Base-by-base conservation (phyloP, 2,797 vertebrate genomes). In the Enteromius afrohamiltoni region DNA sequence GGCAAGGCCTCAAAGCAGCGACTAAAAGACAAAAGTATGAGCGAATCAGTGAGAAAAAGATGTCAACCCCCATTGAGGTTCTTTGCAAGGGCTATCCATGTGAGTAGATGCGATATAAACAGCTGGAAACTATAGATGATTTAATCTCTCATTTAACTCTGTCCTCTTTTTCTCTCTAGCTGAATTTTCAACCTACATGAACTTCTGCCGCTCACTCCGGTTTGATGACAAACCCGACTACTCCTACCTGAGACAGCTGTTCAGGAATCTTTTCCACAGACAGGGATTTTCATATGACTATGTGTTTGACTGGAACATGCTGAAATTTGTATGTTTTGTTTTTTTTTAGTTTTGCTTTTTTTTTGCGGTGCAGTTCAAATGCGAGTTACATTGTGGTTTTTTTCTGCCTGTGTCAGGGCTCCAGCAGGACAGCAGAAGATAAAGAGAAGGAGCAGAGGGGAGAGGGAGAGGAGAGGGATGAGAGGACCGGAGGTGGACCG, bases 281-380 rank as follows among this genome's bases (percentile, higher is more conserved):
- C 97, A 99, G 92, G 97, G 98, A 87, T 99, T 99, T 94, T 99
- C 98, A 86, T 99, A 99, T 0, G 98, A 99, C 93, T 98, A 98
- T 0, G 97, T 99, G 86, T 99, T 99, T 75, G 98, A 99, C 93
- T 99, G 98, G 98, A 99, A 98, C 95, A 99, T 98, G 97, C 95
- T 99, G 82, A 99, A 99, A 94, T 99, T 99, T 94, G 97, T 99
- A 92, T 96, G 93, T 93, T 19, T 13, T 62, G 60, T 40, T 40
- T 96, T 93, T 93, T 13, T 11, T 60, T 69, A 6, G 17, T 40
- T 26, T 19, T 45, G 13, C 26, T 60, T 17, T 14, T 40, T 10
- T 65, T 49, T 6, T 34, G 14, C 13, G 13, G 51, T 11, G 58
- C 4, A 14, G 37, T 58, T 70, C 16, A 55, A 70, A 31, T 23